Evolutionary conservation across 2,888 invertebrate species (phyloP).

Genomic region (Caenorhabditis sp.): DNA sequence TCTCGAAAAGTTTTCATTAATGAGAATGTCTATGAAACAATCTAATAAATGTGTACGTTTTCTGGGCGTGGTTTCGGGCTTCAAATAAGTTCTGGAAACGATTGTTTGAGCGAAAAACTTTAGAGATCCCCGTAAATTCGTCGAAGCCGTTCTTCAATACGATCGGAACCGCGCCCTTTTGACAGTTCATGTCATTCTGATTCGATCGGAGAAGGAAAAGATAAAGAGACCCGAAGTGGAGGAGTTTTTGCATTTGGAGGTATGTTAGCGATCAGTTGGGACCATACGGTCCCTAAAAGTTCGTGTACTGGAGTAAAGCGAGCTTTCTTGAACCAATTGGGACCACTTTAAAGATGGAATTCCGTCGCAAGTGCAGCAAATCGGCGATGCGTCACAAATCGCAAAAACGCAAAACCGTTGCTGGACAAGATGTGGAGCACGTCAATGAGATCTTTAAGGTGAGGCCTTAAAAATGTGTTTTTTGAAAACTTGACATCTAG

Average conservation of each 20-base stretch:
- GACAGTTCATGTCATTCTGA: slow-evolving; percentile 29
- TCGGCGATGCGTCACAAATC: slow-evolving; percentile 51
- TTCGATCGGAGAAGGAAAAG: slow-evolving; percentile 37
- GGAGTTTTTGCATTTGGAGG: slow-evolving; percentile 50
- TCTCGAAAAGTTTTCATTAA: no score
- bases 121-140: slow-evolving; percentile 45
- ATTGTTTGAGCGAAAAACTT: not conserved
- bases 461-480: no score
- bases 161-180: slow-evolving; percentile 16
- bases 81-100: not conserved
- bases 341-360: no score
- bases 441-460: slow-evolving; percentile 49
- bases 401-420: slow-evolving; percentile 17
- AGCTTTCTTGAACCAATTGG: not conserved
- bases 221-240: slow-evolving; percentile 8
- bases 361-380: slow-evolving; percentile 44
- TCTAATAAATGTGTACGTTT: no score
- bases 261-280: no score
- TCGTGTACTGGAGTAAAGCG: not conserved
- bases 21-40: no score
- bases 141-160: slow-evolving; percentile 44
- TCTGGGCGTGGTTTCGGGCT: slow-evolving; percentile 2
- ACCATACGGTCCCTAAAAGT: no score
- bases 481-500: no score
- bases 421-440: slow-evolving; percentile 30